Evolutionary conservation across 2,113 vertebrate species (phyloP).

Genomic region (Delphinus delphis): DNA sequence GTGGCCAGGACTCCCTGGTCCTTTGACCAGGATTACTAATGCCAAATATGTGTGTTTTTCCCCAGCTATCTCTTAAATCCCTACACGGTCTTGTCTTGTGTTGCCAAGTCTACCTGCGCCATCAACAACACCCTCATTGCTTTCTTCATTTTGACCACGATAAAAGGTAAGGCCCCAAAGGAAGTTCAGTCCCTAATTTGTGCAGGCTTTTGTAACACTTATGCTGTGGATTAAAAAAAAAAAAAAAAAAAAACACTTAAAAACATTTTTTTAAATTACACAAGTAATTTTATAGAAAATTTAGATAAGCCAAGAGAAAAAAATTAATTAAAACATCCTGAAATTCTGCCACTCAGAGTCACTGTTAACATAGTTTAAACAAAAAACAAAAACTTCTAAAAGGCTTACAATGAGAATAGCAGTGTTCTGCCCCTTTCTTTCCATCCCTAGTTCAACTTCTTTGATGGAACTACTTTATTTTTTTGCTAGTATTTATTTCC

Average conservation of each 20-base stretch:
- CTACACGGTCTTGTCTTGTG: conserved; percentile 96
- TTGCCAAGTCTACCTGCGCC: conserved; percentile 96
- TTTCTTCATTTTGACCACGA: conserved; percentile 94
- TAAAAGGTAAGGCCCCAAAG: conserved; percentile 88
- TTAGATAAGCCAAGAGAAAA: conserved; percentile 4
- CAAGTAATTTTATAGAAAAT: conserved; percentile 29
- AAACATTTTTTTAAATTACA: not conserved
- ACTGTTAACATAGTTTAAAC: not conserved
- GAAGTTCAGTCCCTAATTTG: not conserved
- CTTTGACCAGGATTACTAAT: conserved; percentile 53
- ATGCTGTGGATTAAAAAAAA: not conserved
- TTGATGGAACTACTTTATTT: not conserved
- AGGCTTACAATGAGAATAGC: not conserved
- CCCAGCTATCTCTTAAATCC: conserved; percentile 97
- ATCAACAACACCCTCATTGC: conserved; percentile 95
- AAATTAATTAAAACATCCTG: not conserved
- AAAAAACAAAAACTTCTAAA: not conserved
- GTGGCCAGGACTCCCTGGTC: not conserved
- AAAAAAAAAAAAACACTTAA: not conserved
- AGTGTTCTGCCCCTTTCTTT: not conserved
- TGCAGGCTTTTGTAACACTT: not conserved
- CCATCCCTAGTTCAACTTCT: not conserved
- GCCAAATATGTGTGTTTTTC: conserved; percentile 65
- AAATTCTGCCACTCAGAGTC: conserved; percentile 23
- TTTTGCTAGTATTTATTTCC: conserved; percentile 22